Conservation (phyloP, 1,140 invertebrate species). For the Nebria ingens region DNA sequence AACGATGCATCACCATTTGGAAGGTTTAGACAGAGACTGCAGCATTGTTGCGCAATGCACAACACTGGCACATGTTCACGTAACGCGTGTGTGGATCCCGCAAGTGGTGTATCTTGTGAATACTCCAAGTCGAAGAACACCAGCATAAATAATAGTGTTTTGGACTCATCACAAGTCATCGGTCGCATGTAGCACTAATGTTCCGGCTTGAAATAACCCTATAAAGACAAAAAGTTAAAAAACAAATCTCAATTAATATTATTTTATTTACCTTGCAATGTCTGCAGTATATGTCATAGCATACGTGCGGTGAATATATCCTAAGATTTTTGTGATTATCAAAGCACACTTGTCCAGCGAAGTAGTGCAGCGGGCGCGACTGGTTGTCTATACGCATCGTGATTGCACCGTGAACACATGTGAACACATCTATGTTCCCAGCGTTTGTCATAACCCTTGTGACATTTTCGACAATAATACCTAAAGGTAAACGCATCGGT, state of each 20-base stretch:
- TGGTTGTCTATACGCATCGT: too few relatives aligned
- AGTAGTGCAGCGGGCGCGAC: too few relatives aligned
- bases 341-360: slow-evolving; percentile 2
- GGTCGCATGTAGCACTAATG: too few relatives aligned
- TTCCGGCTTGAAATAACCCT: too few relatives aligned
- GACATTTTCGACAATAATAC: neutral
- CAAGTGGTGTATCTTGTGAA: too few relatives aligned
- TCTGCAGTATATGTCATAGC: slow-evolving; percentile 3
- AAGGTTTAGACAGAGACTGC: neutral
- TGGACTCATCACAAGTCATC: too few relatives aligned
- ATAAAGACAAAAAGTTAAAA: too few relatives aligned
- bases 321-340: neutral
- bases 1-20: neutral
- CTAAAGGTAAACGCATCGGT: neutral
- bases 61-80: slow-evolving; percentile 2
- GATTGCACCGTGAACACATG: neutral
- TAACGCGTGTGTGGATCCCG: too few relatives aligned
- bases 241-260: too few relatives aligned
- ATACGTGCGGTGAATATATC: slow-evolving; percentile 1
- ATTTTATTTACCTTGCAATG: too few relatives aligned
- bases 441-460: neutral
- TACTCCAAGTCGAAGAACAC: too few relatives aligned
- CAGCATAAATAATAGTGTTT: too few relatives aligned
- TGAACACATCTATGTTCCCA: neutral
- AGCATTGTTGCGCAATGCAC: neutral